phyloP scores from a whole-genome alignment of 2,888 invertebrate species.

The Ochropacha duplaris region DNA sequence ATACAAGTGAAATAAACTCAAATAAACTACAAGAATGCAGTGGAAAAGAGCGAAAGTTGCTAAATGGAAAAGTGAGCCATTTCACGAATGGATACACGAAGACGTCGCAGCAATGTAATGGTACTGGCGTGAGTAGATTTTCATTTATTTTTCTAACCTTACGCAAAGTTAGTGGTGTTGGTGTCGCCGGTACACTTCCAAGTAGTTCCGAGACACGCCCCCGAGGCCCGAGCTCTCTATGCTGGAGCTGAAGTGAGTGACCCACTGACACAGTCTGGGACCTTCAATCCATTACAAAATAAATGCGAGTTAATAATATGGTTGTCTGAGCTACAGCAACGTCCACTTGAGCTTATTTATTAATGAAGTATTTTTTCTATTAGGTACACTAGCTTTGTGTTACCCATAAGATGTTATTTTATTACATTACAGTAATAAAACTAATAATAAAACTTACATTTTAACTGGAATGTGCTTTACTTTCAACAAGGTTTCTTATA shows the following conservation, averaged over 20 bases:
- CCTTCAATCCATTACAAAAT: not conserved
- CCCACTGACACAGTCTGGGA: not conserved
- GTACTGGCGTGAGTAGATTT: constrained; percentile 57
- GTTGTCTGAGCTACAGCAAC: not conserved
- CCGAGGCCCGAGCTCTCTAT: not conserved
- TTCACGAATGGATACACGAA: constrained; percentile 61
- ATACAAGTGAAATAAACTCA: constrained; percentile 26
- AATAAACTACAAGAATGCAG: constrained; percentile 44
- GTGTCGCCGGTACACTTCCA: constrained; percentile 2
- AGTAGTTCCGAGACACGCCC: not conserved
- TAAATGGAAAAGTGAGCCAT: constrained; percentile 53
- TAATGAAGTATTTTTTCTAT: no score
- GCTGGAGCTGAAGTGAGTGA: not conserved
- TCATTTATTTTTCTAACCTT: constrained; percentile 38
- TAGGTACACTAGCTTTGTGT: no score
- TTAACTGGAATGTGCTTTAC: no score
- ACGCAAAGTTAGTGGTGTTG: constrained; percentile 5
- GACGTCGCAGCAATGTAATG: constrained; percentile 45
- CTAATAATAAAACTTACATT: no score
- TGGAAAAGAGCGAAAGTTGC: constrained; percentile 36
- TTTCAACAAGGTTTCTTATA: no score
- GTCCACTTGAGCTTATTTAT: no score
- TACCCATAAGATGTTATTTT: no score
- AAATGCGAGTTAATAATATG: not conserved
- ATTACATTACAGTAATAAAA: no score